These are phyloP conservation scores for Ammodytes dubius DNA, from an alignment of 2,113 vertebrate genomes.

Conservation along the genomic window DNA sequence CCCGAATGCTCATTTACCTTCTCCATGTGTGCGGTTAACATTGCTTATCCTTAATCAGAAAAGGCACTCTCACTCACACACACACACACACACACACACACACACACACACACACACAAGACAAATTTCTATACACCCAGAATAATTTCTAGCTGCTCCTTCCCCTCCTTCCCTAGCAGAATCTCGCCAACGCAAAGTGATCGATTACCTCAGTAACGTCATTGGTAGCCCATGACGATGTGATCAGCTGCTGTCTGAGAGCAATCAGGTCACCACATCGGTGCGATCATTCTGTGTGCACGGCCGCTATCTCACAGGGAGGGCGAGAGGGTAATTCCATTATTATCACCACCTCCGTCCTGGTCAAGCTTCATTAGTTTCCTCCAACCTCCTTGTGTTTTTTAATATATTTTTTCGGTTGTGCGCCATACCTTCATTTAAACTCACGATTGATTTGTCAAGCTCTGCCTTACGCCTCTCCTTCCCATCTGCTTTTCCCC, in stretches of 20 bases:
- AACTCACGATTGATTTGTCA: slow-evolving; percentile 71
- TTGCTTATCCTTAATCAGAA: slow-evolving; percentile 54
- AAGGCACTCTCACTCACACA: slow-evolving; percentile 7
- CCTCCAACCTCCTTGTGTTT: slow-evolving; percentile 5
- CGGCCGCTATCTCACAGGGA: slow-evolving; percentile 43
- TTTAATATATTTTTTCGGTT: slow-evolving; percentile 11
- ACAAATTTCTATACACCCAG: slow-evolving; percentile 21
- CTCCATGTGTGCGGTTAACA: slow-evolving; percentile 37
- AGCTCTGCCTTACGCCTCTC: slow-evolving; percentile 43
- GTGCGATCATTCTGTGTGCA: slow-evolving; percentile 49
- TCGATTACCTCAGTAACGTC: slow-evolving; percentile 66
- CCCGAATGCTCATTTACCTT: slow-evolving; percentile 68
- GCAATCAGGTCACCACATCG: slow-evolving; percentile 55
- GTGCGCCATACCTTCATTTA: slow-evolving; percentile 61
- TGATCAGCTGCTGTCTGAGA: slow-evolving; percentile 62
- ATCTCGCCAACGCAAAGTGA: slow-evolving; percentile 56
- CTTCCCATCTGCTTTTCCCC: slow-evolving; percentile 45
- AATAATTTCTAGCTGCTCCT: slow-evolving; percentile 32
- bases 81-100: slow-evolving; percentile 6
- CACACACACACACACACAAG: slow-evolving; percentile 15
- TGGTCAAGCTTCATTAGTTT: slow-evolving; percentile 29
- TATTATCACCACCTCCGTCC: slow-evolving; percentile 38
- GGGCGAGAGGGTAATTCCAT: slow-evolving; percentile 38
- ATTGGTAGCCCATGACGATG: slow-evolving; percentile 62
- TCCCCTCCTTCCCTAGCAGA: slow-evolving; percentile 23